Evolutionary conservation across 2,113 vertebrate species (phyloP).

Genomic region (Siniperca knerii): DNA sequence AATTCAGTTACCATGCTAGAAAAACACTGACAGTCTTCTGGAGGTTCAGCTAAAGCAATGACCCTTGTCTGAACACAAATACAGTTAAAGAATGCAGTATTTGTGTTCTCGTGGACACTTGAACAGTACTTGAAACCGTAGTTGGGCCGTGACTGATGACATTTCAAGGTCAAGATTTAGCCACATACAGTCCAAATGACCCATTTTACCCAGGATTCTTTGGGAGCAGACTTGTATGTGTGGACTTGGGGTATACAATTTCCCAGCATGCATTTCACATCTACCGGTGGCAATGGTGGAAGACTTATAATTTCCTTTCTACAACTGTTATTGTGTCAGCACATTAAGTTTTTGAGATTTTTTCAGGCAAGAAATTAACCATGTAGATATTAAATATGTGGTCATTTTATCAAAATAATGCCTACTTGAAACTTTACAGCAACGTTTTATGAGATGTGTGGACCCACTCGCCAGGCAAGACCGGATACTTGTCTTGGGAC

Average conservation of each 20-base stretch:
- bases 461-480: background rate
- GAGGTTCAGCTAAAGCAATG: background rate
- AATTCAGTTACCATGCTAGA: background rate
- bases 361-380: too few species aligned
- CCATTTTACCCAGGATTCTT: background rate
- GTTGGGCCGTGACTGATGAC: too few species aligned
- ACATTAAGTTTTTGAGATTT: too few species aligned
- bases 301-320: too few species aligned
- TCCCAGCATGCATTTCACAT: background rate
- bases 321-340: too few species aligned
- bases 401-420: background rate
- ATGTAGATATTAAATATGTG: too few species aligned
- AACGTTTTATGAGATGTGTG: background rate
- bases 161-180: background rate
- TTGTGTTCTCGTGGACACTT: background rate
- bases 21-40: too few species aligned
- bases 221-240: background rate
- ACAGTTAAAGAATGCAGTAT: too few species aligned
- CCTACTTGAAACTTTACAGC: background rate
- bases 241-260: too few species aligned
- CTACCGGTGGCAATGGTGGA: background rate
- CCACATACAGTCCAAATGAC: background rate
- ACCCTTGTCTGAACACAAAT: background rate
- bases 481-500: too few species aligned
- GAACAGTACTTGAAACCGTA: background rate